phyloP scores from a whole-genome alignment of 2,888 invertebrate species.

The Dendrolimus pini region DNA sequence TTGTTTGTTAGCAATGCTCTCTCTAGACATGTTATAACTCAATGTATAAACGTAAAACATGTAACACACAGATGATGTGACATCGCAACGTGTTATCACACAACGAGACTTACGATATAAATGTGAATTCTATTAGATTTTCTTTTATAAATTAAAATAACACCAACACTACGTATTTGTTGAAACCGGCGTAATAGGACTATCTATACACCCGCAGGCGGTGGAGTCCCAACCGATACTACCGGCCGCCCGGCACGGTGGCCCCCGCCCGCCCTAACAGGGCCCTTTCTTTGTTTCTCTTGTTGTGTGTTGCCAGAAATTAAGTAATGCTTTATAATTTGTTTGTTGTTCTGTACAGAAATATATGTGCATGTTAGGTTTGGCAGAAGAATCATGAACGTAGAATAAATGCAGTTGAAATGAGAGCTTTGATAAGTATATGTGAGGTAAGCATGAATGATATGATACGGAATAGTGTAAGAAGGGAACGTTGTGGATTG shows the following conservation, averaged over 20 bases:
- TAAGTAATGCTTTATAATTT: too few species aligned
- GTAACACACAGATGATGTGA: constrained; percentile 24
- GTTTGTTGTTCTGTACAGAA: too few species aligned
- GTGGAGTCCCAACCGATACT: constrained; percentile 56
- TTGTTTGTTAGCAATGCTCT: too few species aligned
- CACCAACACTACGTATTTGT: constrained; percentile 39
- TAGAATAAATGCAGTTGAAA: too few species aligned
- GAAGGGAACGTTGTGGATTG: too few species aligned
- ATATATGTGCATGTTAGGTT: too few species aligned
- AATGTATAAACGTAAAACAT: constrained; percentile 11
- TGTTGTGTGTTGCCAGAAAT: constrained; percentile 28
- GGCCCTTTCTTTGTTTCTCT: constrained; percentile 70
- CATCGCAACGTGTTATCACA: constrained; percentile 28
- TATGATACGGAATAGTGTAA: too few species aligned
- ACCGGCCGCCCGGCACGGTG: constrained; percentile 42
- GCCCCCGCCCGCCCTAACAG: constrained; percentile 60
- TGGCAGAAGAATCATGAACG: too few species aligned
- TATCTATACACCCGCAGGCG: constrained; percentile 26
- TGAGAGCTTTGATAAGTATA: too few species aligned
- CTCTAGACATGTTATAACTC: too few species aligned
- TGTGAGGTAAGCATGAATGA: too few species aligned
- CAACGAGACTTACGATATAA: constrained; percentile 7
- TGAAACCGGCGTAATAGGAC: constrained; percentile 16
- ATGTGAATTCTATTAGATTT: constrained; percentile 5
- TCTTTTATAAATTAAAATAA: too few species aligned